Base-by-base conservation (phyloP, 2,888 invertebrate species). In the Polia nebulosa region DNA sequence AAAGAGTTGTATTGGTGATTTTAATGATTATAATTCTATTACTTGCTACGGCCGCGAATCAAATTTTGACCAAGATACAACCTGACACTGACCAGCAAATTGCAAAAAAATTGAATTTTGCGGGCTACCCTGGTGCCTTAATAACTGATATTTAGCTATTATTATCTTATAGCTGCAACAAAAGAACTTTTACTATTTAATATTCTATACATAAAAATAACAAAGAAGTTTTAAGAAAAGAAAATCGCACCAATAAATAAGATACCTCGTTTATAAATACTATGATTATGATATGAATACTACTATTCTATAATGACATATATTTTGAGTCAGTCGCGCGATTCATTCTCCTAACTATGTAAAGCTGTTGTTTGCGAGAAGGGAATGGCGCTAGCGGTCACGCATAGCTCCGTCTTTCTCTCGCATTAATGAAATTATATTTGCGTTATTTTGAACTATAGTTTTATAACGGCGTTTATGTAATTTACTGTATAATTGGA, bases 171-270 rank as follows among this genome's bases (percentile, higher is more conserved):
- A 41, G 32, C 61, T 17, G 25, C 17, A 25, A 60, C n/a, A 39
- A 44, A 44, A 32, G 4, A 47, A 29, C 25, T 20, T n/a, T 27
- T 55, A 36, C 2, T 20, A 56, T 39, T 36, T 27, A 27, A 70
- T 20, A 27, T 49, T 39, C 45, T 59, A 53, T 58, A 45, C 34
- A 45, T 22, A 51, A 57, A 73, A 52, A n/a, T 57, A 52, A 56
- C 47, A 72, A 65, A 8, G 20, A 32, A 39, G 27, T 13, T 0
- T 44, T 29, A 57, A 22, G 41, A 53, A 67, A 51, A 27, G 11
- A 47, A 64, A 60, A 6, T 36, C 70, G 76, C 76, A 75, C 63
- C 76, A 57, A 69, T 75, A 59, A 68, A 74, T 55, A 45, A 47
- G 44, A 52, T 27, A 62, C 55, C 32, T 55, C 20, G 49, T 32